These are phyloP conservation scores for Syngnathus typhle DNA, from an alignment of 2,113 vertebrate species.

Conservation along the genomic window DNA sequence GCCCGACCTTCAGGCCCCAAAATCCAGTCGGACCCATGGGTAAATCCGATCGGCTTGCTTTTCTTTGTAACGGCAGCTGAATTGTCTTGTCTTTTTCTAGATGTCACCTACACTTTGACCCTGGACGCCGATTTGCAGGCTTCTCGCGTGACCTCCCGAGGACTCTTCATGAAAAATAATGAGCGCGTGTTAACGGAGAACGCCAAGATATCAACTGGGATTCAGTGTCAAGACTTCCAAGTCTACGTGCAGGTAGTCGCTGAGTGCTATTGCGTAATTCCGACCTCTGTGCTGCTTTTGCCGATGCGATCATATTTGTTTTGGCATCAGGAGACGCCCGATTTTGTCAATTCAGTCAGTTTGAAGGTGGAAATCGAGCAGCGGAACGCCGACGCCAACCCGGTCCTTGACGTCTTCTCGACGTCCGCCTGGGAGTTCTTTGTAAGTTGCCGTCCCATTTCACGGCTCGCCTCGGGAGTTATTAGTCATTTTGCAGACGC, in stretches of 20 bases:
- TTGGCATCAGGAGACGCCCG: constrained; percentile 74
- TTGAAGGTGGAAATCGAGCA: constrained; percentile 79
- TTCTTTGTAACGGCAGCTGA: neutral
- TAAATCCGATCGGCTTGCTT: constrained; percentile 42
- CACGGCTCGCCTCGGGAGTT: neutral
- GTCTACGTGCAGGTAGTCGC: constrained; percentile 79
- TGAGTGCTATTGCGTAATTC: neutral
- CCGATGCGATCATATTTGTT: neutral
- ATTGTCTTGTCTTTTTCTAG: constrained; percentile 44
- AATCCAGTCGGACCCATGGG: constrained; percentile 71
- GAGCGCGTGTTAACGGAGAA: constrained; percentile 74
- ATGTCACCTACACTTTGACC: constrained; percentile 76
- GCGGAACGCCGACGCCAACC: constrained; percentile 69
- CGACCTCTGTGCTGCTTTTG: too few species aligned
- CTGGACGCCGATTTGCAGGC: constrained; percentile 81
- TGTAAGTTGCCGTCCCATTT: constrained; percentile 68
- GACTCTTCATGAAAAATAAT: constrained; percentile 78
- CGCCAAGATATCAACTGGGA: constrained; percentile 40
- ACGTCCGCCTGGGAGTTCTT: constrained; percentile 74
- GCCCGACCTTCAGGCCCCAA: constrained; percentile 76
- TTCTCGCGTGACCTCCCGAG: constrained; percentile 79
- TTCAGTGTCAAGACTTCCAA: constrained; percentile 62
- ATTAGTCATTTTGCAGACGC: constrained; percentile 8
- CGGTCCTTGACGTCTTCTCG: constrained; percentile 77
- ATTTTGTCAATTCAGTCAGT: constrained; percentile 78